phyloP scores from a whole-genome alignment of 2,113 vertebrate genomes.

The Alces alces region DNA sequence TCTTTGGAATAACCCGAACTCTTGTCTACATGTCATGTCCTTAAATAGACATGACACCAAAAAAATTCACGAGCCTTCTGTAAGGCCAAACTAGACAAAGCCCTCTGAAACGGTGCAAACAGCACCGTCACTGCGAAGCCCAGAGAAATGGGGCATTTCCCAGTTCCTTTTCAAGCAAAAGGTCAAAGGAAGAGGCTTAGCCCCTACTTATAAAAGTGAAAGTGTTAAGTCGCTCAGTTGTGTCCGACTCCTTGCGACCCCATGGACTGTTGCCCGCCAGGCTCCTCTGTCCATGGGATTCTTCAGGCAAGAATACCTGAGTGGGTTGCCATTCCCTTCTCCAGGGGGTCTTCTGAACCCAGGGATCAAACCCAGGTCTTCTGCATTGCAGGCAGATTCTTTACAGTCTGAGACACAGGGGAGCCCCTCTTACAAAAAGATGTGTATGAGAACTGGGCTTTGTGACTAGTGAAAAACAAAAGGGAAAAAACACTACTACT shows the following conservation, averaged over 20 bases:
- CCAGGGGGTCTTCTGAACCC: neutral
- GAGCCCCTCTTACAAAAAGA: conserved; percentile 7
- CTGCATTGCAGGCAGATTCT: neutral
- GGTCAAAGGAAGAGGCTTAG: neutral
- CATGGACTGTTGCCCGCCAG: neutral
- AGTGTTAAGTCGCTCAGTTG: neutral
- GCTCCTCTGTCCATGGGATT: neutral
- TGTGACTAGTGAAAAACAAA: neutral
- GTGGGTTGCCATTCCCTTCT: neutral
- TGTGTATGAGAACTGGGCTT: neutral
- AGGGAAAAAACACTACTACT: neutral
- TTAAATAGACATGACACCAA: conserved; percentile 58
- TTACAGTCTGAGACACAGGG: neutral
- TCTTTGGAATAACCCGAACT: conserved; percentile 44
- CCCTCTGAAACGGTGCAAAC: neutral
- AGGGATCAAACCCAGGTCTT: neutral
- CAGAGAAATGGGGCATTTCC: conserved; percentile 49
- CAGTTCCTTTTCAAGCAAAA: neutral
- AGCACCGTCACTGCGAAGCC: conserved; percentile 15
- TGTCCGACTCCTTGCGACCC: neutral
- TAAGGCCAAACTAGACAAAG: conserved; percentile 34
- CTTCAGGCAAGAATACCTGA: neutral
- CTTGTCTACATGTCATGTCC: neutral
- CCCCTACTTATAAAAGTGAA: neutral
- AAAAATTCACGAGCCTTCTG: neutral